Percentiles rank a stretch among this genome's conserved stretches.
These are phyloP conservation scores for Pangasius macronema DNA, from an alignment of 2,797 vertebrate species.

Conservation along the genomic window DNA sequence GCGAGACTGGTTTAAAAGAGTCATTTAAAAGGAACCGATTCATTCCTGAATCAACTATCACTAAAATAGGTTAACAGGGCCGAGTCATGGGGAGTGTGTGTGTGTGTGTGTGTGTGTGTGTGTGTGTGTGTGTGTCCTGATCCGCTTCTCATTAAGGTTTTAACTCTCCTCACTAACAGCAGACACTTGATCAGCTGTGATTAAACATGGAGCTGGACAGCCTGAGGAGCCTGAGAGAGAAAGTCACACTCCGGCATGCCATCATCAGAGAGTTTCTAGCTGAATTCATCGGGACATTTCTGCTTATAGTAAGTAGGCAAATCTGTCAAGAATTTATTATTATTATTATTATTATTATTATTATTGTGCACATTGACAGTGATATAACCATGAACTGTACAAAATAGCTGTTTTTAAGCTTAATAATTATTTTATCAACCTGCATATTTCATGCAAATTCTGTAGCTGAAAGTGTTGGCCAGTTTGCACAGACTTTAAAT, in stretches of 20 bases:
- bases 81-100: not conserved
- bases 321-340: slow-evolving; percentile 12
- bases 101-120: slow-evolving; percentile 17
- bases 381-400: not conserved
- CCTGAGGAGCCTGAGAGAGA: slow-evolving; percentile 78
- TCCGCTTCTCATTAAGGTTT: slow-evolving; percentile 50
- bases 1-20: not conserved
- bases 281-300: slow-evolving; percentile 91
- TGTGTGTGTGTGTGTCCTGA: slow-evolving; percentile 18
- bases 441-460: not conserved
- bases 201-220: slow-evolving; percentile 72
- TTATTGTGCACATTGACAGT: not conserved
- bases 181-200: slow-evolving; percentile 59
- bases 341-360: not conserved
- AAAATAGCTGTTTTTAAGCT: not conserved
- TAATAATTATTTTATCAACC: no score
- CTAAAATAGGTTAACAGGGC: not conserved
- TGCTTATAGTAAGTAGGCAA: slow-evolving; percentile 89
- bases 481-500: not conserved
- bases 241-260: slow-evolving; percentile 80
- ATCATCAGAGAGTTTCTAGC: slow-evolving; percentile 88
- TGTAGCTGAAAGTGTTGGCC: not conserved
- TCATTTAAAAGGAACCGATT: not conserved
- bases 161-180: slow-evolving; percentile 64
- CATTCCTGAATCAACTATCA: not conserved